phyloP scores from a whole-genome alignment of 2,888 invertebrate species.

The Drosophila seclusa region DNA sequence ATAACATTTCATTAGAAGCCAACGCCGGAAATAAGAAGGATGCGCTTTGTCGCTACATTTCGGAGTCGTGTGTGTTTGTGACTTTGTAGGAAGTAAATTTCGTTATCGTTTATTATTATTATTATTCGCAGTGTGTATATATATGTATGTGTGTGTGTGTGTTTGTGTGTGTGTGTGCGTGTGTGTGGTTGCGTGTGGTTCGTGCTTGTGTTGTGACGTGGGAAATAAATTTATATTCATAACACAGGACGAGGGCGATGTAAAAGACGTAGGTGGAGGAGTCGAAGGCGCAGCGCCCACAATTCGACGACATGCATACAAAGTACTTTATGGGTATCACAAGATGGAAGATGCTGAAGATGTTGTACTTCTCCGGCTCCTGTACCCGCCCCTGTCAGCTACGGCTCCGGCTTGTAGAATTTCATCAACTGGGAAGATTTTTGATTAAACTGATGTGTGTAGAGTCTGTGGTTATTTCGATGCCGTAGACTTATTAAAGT shows the following conservation, averaged over 20 bases:
- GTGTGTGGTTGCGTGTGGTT: constrained; percentile 42
- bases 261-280: constrained; percentile 19
- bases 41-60: constrained; percentile 62
- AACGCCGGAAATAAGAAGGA: constrained; percentile 67
- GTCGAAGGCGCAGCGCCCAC: constrained; percentile 32
- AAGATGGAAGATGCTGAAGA: constrained; percentile 48
- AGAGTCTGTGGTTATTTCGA: constrained; percentile 35
- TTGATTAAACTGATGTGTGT: constrained; percentile 66
- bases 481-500: constrained; percentile 53
- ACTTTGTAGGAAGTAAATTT: constrained; percentile 74
- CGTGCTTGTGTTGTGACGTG: constrained; percentile 76
- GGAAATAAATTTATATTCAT: constrained; percentile 80
- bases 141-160: background rate
- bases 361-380: constrained; percentile 17
- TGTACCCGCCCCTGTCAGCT: background rate
- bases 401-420: constrained; percentile 28
- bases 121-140: constrained; percentile 74
- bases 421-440: constrained; percentile 73
- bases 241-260: constrained; percentile 62
- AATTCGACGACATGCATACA: constrained; percentile 71
- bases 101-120: constrained; percentile 81
- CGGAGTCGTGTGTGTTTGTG: constrained; percentile 36
- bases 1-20: constrained; percentile 67
- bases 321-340: constrained; percentile 74
- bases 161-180: constrained; percentile 18